These are phyloP conservation scores for Campylomormyrus tamandua DNA, from an alignment of 2,113 vertebrate genomes.

Conservation along the genomic window DNA sequence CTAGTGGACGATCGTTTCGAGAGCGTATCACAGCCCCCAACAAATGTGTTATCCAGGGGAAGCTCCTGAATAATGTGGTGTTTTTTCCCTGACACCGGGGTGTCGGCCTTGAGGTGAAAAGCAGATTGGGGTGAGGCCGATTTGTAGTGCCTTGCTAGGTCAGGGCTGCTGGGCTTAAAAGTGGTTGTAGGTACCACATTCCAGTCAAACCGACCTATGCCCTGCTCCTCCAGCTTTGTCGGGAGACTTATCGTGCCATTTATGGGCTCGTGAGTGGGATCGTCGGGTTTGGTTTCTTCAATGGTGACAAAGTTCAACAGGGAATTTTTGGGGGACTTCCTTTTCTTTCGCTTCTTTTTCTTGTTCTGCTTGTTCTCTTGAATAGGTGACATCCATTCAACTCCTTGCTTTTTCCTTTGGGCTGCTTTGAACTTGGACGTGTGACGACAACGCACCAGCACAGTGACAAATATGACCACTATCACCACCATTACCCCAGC, in stretches of 20 bases:
- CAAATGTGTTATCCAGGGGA: slow-evolving; percentile 99
- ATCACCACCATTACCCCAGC: slow-evolving; percentile 94
- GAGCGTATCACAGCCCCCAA: slow-evolving; percentile 96
- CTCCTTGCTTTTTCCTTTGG: slow-evolving; percentile 93
- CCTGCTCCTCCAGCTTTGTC: slow-evolving; percentile 92
- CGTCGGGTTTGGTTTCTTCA: slow-evolving; percentile 93
- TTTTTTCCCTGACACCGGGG: slow-evolving; percentile 96
- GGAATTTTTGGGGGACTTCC: slow-evolving; percentile 95
- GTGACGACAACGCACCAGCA: slow-evolving; percentile 89
- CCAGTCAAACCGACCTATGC: slow-evolving; percentile 97
- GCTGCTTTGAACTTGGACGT: slow-evolving; percentile 88
- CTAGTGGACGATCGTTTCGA: slow-evolving; percentile 99
- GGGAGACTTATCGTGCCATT: slow-evolving; percentile 97
- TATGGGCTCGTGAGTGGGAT: slow-evolving; percentile 95
- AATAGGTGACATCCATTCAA: slow-evolving; percentile 98
- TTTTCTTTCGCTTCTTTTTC: slow-evolving; percentile 98
- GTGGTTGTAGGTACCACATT: slow-evolving; percentile 89
- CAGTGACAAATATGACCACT: slow-evolving; percentile 91
- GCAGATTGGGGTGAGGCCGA: slow-evolving; percentile 94
- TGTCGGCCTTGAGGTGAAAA: slow-evolving; percentile 98
- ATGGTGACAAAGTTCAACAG: slow-evolving; percentile 97
- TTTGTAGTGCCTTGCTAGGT: slow-evolving; percentile 98
- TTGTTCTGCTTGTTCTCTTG: slow-evolving; percentile 96
- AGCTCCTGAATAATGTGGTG: slow-evolving; percentile 99
- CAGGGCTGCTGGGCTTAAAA: slow-evolving; percentile 96